Percentiles rank a stretch among this genome's conserved stretches.
Evolutionary conservation across 2,113 vertebrate genomes (phyloP).

Genomic region (Nematolebias whitei): DNA sequence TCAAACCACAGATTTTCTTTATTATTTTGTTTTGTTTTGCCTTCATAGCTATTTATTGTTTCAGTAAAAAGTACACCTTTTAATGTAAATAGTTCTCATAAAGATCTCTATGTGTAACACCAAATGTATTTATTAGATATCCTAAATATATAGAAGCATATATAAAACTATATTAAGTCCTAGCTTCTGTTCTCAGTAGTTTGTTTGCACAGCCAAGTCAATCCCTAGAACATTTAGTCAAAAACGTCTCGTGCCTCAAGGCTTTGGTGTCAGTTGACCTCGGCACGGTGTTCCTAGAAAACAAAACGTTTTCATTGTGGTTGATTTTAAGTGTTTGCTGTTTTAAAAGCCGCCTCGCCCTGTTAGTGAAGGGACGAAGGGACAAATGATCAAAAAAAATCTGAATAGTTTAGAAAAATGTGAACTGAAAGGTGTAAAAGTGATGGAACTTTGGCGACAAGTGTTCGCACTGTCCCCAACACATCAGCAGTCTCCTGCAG

Average conservation of each 20-base stretch:
- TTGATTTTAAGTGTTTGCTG: conserved; percentile 41
- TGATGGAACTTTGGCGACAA: conserved; percentile 14
- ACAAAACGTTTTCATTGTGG: conserved; percentile 48
- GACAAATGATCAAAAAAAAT: conserved; percentile 37
- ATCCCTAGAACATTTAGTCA: conserved; percentile 64
- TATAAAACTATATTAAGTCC: conserved; percentile 77
- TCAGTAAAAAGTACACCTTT: conserved; percentile 65
- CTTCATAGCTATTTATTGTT: conserved; percentile 74
- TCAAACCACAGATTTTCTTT: conserved; percentile 41
- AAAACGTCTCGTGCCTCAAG: conserved; percentile 70
- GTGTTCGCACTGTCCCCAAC: too few species aligned
- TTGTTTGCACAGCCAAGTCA: conserved; percentile 77
- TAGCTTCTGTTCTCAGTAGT: conserved; percentile 74
- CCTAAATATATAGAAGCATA: conserved; percentile 74
- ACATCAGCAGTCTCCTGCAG: background rate
- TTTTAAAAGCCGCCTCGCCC: conserved; percentile 43
- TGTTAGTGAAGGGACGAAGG: conserved; percentile 4
- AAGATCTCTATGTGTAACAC: conserved; percentile 77
- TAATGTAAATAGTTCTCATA: conserved; percentile 82
- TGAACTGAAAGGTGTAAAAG: conserved; percentile 49
- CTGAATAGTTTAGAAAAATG: conserved; percentile 41
- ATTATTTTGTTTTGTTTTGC: conserved; percentile 54
- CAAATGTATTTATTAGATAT: conserved; percentile 84
- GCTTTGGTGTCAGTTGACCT: conserved; percentile 67
- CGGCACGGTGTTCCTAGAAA: conserved; percentile 53